Percentiles rank a stretch among this genome's conserved stretches.
These are phyloP conservation scores for Propithecus deckenii DNA, from an alignment of 2,797 vertebrate species.

Conservation along the genomic window DNA sequence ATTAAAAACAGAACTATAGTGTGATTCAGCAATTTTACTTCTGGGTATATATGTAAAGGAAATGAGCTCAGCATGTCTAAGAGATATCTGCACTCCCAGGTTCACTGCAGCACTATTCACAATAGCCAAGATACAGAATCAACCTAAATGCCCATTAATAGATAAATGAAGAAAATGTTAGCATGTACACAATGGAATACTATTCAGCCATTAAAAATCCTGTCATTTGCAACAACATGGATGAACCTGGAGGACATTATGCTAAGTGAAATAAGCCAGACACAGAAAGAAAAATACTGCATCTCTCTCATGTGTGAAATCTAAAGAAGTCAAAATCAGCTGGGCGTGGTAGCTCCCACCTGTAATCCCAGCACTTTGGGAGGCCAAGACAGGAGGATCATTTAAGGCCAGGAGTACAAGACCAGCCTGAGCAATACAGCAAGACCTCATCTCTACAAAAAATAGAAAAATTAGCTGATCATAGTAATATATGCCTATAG, in stretches of 20 bases:
- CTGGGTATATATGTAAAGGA: not conserved
- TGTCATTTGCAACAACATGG: not conserved
- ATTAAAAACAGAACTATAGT: not conserved
- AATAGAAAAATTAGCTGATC: no score
- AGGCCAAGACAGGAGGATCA: no score
- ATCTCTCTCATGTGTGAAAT: not conserved
- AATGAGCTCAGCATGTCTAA: not conserved
- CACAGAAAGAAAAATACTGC: not conserved
- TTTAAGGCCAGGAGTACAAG: no score
- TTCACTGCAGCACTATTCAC: not conserved
- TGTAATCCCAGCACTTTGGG: no score
- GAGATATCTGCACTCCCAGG: not conserved
- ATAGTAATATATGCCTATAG: no score
- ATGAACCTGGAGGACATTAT: not conserved
- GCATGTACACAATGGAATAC: not conserved
- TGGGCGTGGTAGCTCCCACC: no score
- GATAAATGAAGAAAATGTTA: not conserved
- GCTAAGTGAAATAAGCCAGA: not conserved
- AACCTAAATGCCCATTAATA: not conserved
- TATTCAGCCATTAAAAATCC: not conserved
- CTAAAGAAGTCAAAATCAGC: no score
- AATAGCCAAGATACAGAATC: not conserved
- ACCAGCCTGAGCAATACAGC: no score
- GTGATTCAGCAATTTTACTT: not conserved
- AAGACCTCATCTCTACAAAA: no score